Percentiles rank a stretch among this genome's conserved stretches.
These are phyloP conservation scores for Planiliza haematocheilus DNA, from an alignment of 2,113 vertebrate genomes.

Conservation along the genomic window DNA sequence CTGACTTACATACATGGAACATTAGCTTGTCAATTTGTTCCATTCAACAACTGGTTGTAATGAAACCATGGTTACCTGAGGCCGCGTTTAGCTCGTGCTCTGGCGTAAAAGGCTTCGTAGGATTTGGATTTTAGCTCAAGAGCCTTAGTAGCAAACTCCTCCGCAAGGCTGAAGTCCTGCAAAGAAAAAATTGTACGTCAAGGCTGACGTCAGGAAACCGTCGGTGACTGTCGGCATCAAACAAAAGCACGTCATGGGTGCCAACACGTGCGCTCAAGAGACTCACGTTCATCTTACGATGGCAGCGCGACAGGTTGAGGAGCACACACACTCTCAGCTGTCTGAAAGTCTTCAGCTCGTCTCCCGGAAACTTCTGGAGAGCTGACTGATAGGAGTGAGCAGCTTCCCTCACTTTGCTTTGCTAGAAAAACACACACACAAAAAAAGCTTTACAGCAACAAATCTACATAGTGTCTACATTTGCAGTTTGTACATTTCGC, in stretches of 20 bases:
- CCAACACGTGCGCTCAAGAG: background rate
- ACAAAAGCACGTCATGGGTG: background rate
- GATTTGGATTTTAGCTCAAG: conserved; percentile 98
- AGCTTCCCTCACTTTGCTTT: conserved; percentile 96
- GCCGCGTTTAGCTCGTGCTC: conserved; percentile 83
- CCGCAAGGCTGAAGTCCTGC: conserved; percentile 88
- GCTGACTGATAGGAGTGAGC: conserved; percentile 96
- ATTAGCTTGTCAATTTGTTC: no score
- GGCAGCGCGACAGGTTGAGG: conserved; percentile 96
- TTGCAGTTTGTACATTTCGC: background rate
- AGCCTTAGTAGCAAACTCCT: conserved; percentile 97
- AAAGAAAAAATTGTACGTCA: background rate
- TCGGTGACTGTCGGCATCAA: background rate
- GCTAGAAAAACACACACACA: conserved; percentile 76
- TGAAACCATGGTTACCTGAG: conserved; percentile 74
- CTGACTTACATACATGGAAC: no score
- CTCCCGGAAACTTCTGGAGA: conserved; percentile 97
- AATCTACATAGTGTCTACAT: background rate
- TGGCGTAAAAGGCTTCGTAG: conserved; percentile 94
- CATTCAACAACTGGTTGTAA: no score
- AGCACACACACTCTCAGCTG: conserved; percentile 96
- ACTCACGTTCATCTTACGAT: conserved; percentile 94
- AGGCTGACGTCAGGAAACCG: background rate
- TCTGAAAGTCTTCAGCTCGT: conserved; percentile 95
- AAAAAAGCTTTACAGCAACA: background rate